These are phyloP conservation scores for Dione vanillae DNA, from an alignment of 2,888 invertebrate species.

Conservation along the genomic window DNA sequence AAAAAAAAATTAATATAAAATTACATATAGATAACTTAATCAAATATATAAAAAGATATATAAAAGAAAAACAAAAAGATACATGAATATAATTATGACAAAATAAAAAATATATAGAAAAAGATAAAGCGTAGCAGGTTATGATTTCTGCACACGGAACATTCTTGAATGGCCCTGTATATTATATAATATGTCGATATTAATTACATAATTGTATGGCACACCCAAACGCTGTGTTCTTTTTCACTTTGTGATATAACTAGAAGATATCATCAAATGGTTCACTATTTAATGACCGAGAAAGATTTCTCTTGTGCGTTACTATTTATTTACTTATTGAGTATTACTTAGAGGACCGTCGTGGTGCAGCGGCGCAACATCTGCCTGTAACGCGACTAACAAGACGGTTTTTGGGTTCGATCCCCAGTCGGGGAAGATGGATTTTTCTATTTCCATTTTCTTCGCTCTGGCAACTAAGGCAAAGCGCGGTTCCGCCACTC, in stretches of 20 bases:
- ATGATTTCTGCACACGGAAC: background rate
- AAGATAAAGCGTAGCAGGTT: background rate
- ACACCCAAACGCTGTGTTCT: background rate
- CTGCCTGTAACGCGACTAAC: too few relatives aligned
- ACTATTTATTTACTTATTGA: too few relatives aligned
- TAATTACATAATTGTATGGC: constrained; percentile 15
- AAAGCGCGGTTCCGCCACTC: too few relatives aligned
- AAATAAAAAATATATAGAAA: background rate
- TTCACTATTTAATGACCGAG: background rate
- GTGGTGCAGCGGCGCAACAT: too few relatives aligned
- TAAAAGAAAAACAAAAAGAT: background rate
- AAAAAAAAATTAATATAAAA: too few relatives aligned
- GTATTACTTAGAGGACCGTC: too few relatives aligned
- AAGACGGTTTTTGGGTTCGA: too few relatives aligned
- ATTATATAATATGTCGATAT: constrained; percentile 17
- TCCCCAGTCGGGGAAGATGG: too few relatives aligned
- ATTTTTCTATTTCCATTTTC: too few relatives aligned
- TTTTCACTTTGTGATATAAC: background rate
- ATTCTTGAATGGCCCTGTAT: background rate
- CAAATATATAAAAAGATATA: too few relatives aligned
- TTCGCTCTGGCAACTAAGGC: too few relatives aligned
- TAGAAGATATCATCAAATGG: background rate
- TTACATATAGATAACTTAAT: too few relatives aligned
- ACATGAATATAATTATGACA: background rate
- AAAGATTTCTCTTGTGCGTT: background rate